Base-by-base conservation (phyloP, 2,797 vertebrate species). In the Trichosurus vulpecula region DNA sequence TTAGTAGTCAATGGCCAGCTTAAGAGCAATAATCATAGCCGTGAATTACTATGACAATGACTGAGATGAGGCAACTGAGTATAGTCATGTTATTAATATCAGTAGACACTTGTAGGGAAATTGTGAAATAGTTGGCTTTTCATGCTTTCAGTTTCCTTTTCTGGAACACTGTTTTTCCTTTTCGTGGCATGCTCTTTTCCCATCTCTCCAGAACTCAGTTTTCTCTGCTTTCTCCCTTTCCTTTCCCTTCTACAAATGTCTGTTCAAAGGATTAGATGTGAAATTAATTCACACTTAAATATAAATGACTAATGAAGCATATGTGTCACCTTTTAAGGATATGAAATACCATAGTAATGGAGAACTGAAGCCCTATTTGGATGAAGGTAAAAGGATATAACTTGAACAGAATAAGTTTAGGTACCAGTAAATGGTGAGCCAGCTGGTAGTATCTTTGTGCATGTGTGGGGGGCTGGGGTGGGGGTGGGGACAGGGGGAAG, bases 31-130 rank as follows among this genome's bases (percentile, higher is more conserved):
- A 16, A 89, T 53, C 25, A 90, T 61, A 95, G 56, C 57, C 51
- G 58, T 66, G 91, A 0, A 3, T 2, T 35, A 35, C 54, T 52
- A 61, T 92, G 47, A 53, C 6, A 92, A 3, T 0, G 8, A 53
- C n/a, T 12, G 31, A 54, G 22, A 51, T 25, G 16, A 27, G 14
- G 10, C 55, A 6, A 16, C 52, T 41, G 55, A 25, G 8, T 2
- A 6, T 6, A 90, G 16, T 0, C 52, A 29, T 30, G 25, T 0
- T 25, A 56, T 9, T 92, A 1, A 47, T 9, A 35, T 29, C 27
- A 51, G 41, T n/a, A 31, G 93, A 93, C 30, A 96, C 95, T 93
- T 94, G 92, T 41, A 92, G 94, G 41, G 74, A 74, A n/a, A 16
- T 25, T 57, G 1, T 2, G 16, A 92, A 4, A 12, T 8, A 91